Base-by-base conservation (phyloP, 2,113 vertebrate species). In the Passer montanus region DNA sequence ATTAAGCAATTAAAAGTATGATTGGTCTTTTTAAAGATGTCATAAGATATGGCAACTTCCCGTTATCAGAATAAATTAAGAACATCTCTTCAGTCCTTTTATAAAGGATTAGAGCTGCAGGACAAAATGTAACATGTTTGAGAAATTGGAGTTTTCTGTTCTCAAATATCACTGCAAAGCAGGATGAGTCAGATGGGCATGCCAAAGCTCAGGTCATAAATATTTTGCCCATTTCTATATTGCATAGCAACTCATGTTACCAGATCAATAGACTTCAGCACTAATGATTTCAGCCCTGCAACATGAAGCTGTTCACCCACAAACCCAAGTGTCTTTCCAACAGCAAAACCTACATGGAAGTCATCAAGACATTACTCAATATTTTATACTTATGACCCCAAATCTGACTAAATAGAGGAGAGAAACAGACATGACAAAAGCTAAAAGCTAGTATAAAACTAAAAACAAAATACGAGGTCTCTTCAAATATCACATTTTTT, bases 1-100 rank as follows among this genome's bases (percentile, higher is more conserved):
- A 94, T 90, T 95, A 96, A 96, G 90, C 74, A 94, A 94, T 95
- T 96, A 94, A 53, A 94, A 94, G 39, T 76, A 90, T 60, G 83
- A 93, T 72, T 89, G 73, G 89, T 93, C 87, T 96, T 93, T 94
- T 86, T 88, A 93, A 94, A 97, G 74, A 87, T 95, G 83, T 93
- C 93, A 92, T 90, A 86, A 94, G 93, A 90, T 92, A 88, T 17
- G 19, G 89, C 80, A 94, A 77, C 64, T 94, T 94, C 80, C 77
- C 33, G 15, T 93, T 86, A 95, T 46, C 74, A 85, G 87, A 88
- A 92, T 89, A 95, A 94, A 96, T 96, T 95, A 95, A 81, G 60
- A 68, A 72, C 50, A 78, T 69, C 56, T 84, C 68, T 63, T 76
- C 37, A 31, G 28, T 66, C 23, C 30, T 74, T 81, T 67, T 47